Conservation (phyloP, 2,113 vertebrate genomes). For the Cavia aperea region DNA sequence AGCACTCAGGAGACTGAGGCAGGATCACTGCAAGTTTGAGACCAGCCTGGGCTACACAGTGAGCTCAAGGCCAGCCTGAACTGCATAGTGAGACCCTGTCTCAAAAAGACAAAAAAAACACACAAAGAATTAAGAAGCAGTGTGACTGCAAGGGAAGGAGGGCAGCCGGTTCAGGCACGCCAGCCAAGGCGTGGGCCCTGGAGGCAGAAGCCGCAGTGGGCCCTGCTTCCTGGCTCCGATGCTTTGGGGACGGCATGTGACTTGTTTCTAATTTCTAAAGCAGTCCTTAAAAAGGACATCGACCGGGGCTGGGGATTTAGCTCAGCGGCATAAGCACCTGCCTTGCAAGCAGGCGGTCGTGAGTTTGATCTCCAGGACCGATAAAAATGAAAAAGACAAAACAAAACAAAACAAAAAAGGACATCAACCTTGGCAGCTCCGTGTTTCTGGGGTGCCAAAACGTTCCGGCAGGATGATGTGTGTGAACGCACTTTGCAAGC, state of each 20-base stretch:
- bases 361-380: no score
- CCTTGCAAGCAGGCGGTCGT: no score
- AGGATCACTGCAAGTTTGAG: no score
- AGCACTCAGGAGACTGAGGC: no score
- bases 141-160: neutral
- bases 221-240: neutral
- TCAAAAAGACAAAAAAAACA: no score
- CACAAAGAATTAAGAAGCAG: neutral
- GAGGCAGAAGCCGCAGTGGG: neutral
- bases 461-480: neutral
- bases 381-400: no score
- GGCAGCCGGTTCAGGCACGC: neutral
- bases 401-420: neutral
- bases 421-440: neutral
- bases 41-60: no score
- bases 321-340: no score
- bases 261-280: neutral
- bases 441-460: neutral
- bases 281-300: neutral
- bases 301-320: neutral
- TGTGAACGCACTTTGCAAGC: neutral
- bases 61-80: no score
- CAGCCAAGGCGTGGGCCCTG: rapidly evolving
- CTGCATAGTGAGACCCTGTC: no score
- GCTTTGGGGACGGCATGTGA: neutral